Conservation (phyloP, 2,797 vertebrate species). For the Acrossocheilus wenchowensis region DNA sequence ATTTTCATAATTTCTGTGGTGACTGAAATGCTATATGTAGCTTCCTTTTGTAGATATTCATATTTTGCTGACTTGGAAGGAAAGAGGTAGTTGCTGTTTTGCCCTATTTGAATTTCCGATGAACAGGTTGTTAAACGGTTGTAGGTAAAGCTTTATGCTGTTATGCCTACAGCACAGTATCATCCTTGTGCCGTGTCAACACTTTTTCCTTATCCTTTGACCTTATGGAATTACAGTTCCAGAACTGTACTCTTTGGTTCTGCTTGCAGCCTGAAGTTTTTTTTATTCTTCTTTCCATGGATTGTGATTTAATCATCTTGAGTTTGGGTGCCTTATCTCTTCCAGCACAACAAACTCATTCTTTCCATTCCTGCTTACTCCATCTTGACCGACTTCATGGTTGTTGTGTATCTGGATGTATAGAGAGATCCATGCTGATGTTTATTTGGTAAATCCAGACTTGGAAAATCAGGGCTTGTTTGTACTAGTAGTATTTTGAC, state of each 20-base stretch:
- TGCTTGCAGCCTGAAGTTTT: slow-evolving; percentile 10
- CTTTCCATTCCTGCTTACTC: slow-evolving; percentile 28
- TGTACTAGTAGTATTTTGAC: not conserved
- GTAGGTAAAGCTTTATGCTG: slow-evolving; percentile 3
- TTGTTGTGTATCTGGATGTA: slow-evolving; percentile 18
- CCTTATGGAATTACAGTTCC: not conserved
- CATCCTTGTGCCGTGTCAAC: not conserved
- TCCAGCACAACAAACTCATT: not conserved
- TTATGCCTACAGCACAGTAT: not conserved
- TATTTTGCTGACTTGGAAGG: slow-evolving; percentile 1
- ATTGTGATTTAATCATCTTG: slow-evolving; percentile 9
- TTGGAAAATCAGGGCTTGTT: not conserved
- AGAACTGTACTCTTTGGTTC: slow-evolving; percentile 9
- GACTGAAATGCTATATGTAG: not conserved
- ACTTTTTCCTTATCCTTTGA: slow-evolving; percentile 9
- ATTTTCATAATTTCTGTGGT: not conserved
- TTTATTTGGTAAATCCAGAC: not conserved
- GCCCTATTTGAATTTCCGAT: not conserved
- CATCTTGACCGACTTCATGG: slow-evolving; percentile 18
- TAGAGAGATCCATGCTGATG: not conserved
- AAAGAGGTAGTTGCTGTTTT: slow-evolving; percentile 3
- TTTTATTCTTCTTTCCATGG: slow-evolving; percentile 29
- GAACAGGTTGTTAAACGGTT: not conserved
- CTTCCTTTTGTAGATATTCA: not conserved
- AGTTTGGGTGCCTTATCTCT: not conserved